phyloP scores from a whole-genome alignment of 2,113 vertebrate genomes.

The Recurvirostra avosetta region DNA sequence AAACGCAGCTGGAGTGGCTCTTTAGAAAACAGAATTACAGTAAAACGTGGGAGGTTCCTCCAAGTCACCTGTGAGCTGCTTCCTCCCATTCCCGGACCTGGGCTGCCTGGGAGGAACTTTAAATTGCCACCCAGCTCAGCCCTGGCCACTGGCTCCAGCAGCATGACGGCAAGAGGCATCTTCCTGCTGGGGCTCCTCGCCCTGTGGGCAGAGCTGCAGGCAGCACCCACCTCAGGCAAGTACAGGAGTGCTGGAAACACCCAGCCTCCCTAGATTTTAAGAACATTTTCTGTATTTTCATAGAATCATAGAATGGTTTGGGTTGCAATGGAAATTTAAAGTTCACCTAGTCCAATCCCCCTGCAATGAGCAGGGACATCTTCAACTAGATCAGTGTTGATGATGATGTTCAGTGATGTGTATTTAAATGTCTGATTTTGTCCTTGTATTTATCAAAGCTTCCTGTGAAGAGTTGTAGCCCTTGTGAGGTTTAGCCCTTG shows the following conservation, averaged over 20 bases:
- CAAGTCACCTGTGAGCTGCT: neutral
- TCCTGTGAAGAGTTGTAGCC: neutral
- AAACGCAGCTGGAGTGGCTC: neutral
- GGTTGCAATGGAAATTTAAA: neutral
- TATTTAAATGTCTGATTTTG: neutral
- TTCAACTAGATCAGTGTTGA: fast-evolving
- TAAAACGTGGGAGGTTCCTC: slow-evolving; percentile 29
- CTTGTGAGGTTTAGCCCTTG: neutral
- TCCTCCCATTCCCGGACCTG: neutral
- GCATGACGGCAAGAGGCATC: neutral
- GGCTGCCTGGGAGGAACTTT: neutral
- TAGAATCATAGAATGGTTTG: neutral
- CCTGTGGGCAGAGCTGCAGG: slow-evolving; percentile 7
- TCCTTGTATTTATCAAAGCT: neutral
- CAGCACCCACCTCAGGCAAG: slow-evolving; percentile 38
- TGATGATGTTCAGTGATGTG: neutral
- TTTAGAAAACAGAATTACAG: neutral
- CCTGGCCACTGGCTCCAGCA: neutral
- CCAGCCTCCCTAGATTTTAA: neutral
- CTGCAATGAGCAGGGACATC: neutral
- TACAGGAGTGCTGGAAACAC: neutral
- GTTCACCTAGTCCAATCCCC: neutral
- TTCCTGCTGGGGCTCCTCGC: slow-evolving; percentile 4
- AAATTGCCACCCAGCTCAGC: neutral
- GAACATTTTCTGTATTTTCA: neutral